Evolutionary conservation across 2,113 vertebrate genomes (phyloP).

Genomic region (Lepus americanus): DNA sequence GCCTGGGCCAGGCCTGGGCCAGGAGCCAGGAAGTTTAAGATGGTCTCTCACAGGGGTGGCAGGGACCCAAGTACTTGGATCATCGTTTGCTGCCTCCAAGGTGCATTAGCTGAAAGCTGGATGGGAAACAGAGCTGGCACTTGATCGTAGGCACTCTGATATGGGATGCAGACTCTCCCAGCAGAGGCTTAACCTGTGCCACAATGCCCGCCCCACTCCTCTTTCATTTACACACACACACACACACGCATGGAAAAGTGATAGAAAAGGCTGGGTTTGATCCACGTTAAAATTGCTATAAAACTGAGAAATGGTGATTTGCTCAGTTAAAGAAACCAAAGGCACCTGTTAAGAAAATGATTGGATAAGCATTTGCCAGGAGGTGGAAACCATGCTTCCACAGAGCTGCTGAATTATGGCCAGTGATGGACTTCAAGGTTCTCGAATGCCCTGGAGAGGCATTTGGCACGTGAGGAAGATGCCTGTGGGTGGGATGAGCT

Average conservation of each 20-base stretch:
- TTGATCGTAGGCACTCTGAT: too few species aligned
- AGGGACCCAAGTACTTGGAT: too few species aligned
- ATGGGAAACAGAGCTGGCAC: too few species aligned
- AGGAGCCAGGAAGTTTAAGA: too few species aligned
- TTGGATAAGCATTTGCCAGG: too few species aligned
- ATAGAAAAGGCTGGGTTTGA: constrained; percentile 8
- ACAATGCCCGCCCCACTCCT: neutral
- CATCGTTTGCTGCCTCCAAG: too few species aligned
- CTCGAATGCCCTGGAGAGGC: neutral
- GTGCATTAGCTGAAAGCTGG: too few species aligned
- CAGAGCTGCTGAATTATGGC: too few species aligned
- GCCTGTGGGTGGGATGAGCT: neutral
- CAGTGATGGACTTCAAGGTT: neutral
- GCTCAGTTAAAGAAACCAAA: neutral
- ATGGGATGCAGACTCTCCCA: too few species aligned
- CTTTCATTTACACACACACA: constrained; percentile 12
- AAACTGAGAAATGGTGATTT: constrained; percentile 35
- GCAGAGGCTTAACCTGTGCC: too few species aligned
- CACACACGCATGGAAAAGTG: neutral
- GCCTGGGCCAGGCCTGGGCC: too few species aligned
- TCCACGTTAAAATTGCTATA: neutral
- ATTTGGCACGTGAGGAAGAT: neutral
- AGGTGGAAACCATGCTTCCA: neutral
- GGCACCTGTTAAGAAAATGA: neutral
- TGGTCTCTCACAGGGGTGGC: too few species aligned